Base-by-base conservation (phyloP, 2,888 invertebrate genomes). In the Galerucella calmariensis region DNA sequence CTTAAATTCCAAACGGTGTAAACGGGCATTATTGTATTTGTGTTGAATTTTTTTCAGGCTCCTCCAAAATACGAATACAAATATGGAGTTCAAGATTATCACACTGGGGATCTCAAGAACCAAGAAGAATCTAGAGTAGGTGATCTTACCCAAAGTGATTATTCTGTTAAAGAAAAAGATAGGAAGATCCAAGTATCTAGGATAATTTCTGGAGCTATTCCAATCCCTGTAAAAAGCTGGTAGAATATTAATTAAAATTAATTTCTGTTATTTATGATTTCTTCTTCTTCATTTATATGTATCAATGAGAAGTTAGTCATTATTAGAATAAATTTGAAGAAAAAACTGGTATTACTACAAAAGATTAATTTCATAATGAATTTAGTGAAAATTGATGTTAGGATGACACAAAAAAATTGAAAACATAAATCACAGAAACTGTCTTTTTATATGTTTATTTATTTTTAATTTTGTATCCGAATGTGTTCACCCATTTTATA, bases 1-100 rank as follows among this genome's bases (percentile, higher is more conserved):
- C n/a, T 63, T 63, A 44, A 41, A 41, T 63, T 44, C 20, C 10
- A 14, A n/a, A n/a, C 9, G n/a, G 10, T 44, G 1, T 1, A 6
- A n/a, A n/a, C 0, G n/a, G 2, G 12, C 10, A 12, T 12, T 46
- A 46, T 11, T 24, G 2, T 48, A 67, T n/a, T 51, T 24, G n/a
- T 35, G 14, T 67, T 12, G 24, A n/a, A 11, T n/a, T 11, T 2
- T 62, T 69, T 61, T 11, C 24, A 81, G 82, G 79, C 81, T 27
- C 80, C 80, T 20, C 78, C 82, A 24, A 77, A 80, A 74, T 82
- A 82, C 70, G 81, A 82, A 65, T 82, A 75, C 77, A 80, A 80
- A 73, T 82, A 82, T 69, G 80, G 78, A 10, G 81, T 82, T 12
- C 73, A 73, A 59, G 82, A 82, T 68, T 79, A 73, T 27, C 79